Percentiles rank a stretch among this genome's conserved stretches.
These are phyloP conservation scores for Cygnus atratus DNA, from an alignment of 2,113 vertebrate species.

Conservation along the genomic window DNA sequence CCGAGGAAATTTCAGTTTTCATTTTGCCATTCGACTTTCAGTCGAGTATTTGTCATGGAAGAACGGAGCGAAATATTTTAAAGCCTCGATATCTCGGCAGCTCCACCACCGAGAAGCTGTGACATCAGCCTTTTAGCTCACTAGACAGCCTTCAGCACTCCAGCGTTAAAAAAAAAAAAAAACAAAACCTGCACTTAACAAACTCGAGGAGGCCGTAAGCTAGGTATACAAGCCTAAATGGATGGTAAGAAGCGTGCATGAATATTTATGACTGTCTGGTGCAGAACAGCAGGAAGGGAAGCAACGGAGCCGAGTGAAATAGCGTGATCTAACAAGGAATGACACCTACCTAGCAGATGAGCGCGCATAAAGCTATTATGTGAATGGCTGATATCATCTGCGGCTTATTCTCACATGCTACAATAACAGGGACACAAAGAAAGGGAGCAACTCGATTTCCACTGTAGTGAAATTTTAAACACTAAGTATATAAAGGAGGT, in stretches of 20 bases:
- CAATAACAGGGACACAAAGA: neutral
- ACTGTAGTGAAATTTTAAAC: neutral
- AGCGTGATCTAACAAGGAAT: slow-evolving; percentile 19
- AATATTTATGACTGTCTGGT: slow-evolving; percentile 73
- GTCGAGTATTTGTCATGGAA: neutral
- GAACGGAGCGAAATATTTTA: neutral
- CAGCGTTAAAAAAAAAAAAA: neutral
- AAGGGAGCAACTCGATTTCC: neutral
- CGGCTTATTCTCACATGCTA: neutral
- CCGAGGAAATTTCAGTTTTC: neutral
- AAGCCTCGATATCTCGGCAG: neutral
- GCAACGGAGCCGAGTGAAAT: neutral
- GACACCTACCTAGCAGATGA: slow-evolving; percentile 40
- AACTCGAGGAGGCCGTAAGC: slow-evolving; percentile 13
- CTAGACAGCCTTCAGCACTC: slow-evolving; percentile 1
- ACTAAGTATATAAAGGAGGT: neutral
- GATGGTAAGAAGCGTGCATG: slow-evolving; percentile 5
- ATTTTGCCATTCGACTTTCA: neutral
- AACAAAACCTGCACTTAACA: neutral
- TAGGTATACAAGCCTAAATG: slow-evolving; percentile 8
- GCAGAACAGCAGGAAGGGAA: slow-evolving; percentile 60
- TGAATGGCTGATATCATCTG: neutral
- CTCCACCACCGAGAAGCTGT: neutral
- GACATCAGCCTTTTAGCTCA: slow-evolving; percentile 33
- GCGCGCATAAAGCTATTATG: neutral